These are phyloP conservation scores for Agonopterix alstromeriana DNA, from an alignment of 2,888 invertebrate species.

Conservation along the genomic window DNA sequence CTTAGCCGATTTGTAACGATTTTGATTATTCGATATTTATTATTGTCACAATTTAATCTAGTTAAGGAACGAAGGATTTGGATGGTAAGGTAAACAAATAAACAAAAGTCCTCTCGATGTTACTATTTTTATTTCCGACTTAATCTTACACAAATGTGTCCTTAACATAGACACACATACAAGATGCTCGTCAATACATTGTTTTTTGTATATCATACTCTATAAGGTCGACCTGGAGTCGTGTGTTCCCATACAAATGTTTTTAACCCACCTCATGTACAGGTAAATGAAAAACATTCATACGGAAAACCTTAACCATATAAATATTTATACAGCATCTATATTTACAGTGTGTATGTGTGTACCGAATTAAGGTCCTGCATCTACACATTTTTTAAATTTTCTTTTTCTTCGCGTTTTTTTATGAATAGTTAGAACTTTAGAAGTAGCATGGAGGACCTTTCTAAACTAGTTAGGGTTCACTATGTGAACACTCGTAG, in stretches of 20 bases:
- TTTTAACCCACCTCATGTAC: too few relatives aligned
- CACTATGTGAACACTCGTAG: constrained; percentile 58
- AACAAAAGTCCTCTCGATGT: constrained; percentile 50
- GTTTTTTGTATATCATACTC: constrained; percentile 33
- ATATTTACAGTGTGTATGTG: constrained; percentile 66
- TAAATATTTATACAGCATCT: constrained; percentile 61
- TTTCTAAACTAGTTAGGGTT: constrained; percentile 31
- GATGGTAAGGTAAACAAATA: constrained; percentile 26
- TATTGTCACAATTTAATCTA: too few relatives aligned
- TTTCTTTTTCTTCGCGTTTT: neutral
- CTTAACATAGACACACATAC: constrained; percentile 62
- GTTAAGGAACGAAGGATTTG: too few relatives aligned
- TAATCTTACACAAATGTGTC: constrained; percentile 66
- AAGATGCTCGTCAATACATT: constrained; percentile 59
- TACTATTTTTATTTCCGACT: constrained; percentile 72
- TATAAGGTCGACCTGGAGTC: too few relatives aligned
- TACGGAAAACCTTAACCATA: constrained; percentile 44
- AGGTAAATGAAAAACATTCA: too few relatives aligned
- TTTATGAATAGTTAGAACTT: neutral
- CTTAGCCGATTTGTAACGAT: too few relatives aligned
- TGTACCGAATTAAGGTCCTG: constrained; percentile 36
- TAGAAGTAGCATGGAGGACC: constrained; percentile 10
- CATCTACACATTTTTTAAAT: constrained; percentile 4
- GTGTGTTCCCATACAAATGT: too few relatives aligned
- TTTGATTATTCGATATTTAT: too few relatives aligned